These are phyloP conservation scores for Drepana arcuata DNA, from an alignment of 1,140 invertebrate genomes.

Conservation along the genomic window DNA sequence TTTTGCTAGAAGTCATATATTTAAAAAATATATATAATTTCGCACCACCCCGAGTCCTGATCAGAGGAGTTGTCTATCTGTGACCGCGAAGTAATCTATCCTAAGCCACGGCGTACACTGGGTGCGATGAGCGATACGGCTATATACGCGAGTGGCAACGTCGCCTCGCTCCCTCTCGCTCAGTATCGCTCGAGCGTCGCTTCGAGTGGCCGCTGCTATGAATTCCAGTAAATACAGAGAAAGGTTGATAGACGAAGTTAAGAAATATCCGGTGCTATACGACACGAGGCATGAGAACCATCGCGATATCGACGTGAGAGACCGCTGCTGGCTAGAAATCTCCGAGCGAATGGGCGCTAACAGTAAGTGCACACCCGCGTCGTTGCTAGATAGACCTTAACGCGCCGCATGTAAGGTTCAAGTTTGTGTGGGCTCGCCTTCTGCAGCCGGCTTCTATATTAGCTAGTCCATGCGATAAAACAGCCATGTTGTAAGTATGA, in stretches of 20 bases:
- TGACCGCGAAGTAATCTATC: conserved; percentile 2
- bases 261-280: conserved; percentile 56
- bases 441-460: not conserved
- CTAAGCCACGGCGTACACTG: conserved; percentile 41
- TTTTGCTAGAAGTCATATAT: too few relatives aligned
- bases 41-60: too few relatives aligned
- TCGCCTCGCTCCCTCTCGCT: conserved; percentile 32
- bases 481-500: too few relatives aligned
- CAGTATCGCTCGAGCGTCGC: conserved; percentile 51
- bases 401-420: too few relatives aligned
- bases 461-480: too few relatives aligned
- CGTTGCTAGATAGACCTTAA: too few relatives aligned
- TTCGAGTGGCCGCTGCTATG: conserved; percentile 8
- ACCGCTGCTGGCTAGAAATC: conserved; percentile 56
- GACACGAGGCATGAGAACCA: conserved; percentile 57
- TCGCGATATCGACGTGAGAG: conserved; percentile 49
- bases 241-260: conserved; percentile 54
- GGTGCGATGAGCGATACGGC: conserved; percentile 36
- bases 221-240: conserved; percentile 37
- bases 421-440: too few relatives aligned
- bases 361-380: conserved; percentile 36
- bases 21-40: too few relatives aligned
- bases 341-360: conserved; percentile 49
- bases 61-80: too few relatives aligned
- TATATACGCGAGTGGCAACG: conserved; percentile 3